Base-by-base conservation (phyloP, 1,140 invertebrate species). In the Diabrotica undecimpunctata region DNA sequence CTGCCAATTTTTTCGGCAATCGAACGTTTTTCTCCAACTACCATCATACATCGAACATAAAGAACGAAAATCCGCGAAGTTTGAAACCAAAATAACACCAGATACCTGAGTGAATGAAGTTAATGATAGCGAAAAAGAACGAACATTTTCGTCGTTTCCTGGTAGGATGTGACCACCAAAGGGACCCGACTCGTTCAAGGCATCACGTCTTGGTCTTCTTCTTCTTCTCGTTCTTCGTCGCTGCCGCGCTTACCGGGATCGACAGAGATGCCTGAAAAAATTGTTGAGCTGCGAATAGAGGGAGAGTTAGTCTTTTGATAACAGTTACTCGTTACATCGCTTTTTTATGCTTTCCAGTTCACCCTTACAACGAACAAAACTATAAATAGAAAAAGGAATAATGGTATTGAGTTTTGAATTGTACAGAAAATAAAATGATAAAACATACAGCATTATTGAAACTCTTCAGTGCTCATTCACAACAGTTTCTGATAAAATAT, bases 151-250 rank as follows among this genome's bases (percentile, higher is more conserved):
- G 58, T 13, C 38, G 58, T 60, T 60, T 51, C 39, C 39, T 35
- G 46, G 58, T 60, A 60, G 39, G 58, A 60, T 60, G 58, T 60
- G 58, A 60, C 58, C 41, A 60, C 58, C 58, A 60, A 60, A 60
- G 58, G 41, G 39, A 46, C 39, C 39, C 58, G 58, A 46, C 38
- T 12, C 58, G 13, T 39, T 11, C 38, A 25, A 37, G 55, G 41
- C 41, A 46, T 46, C 36, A 35, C 14, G 55, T 36, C 36, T 38
- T n/a, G 55, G 9, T 13, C 12, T 36, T 57, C 55, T 36, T 46
- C 41, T 46, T 46, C 8, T 46, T 46, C 41, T 46, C n/a, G 41
- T 46, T 46, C 41, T 25, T 46, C 41, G 41, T 46, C 41, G 55
- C 35, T 12, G 12, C 55, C 36, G 36, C n/a, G n/a, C 11, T 25